These are phyloP conservation scores for Syngnathus typhle DNA, from an alignment of 2,113 vertebrate species.

Conservation along the genomic window DNA sequence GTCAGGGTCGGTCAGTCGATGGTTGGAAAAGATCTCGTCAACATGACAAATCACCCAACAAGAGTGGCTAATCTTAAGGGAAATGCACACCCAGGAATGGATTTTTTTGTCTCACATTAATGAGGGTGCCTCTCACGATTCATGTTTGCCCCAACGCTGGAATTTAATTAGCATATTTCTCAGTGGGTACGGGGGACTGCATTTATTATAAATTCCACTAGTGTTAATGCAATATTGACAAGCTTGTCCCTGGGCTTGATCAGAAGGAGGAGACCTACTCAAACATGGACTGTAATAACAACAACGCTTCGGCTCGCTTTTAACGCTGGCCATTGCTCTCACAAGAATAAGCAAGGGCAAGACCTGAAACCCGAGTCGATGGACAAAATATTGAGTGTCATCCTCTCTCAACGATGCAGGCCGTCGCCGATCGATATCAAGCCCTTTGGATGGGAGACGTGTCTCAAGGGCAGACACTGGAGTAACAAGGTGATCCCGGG, in stretches of 20 bases:
- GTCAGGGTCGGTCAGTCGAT: conserved; percentile 22
- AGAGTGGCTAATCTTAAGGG: conserved; percentile 45
- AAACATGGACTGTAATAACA: background rate
- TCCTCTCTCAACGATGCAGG: background rate
- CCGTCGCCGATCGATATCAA: conserved; percentile 24
- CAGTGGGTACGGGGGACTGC: conserved; percentile 2
- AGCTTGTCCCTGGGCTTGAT: conserved; percentile 27
- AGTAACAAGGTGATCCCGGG: conserved; percentile 6
- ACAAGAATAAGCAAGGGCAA: conserved; percentile 30
- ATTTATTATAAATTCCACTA: conserved; percentile 46
- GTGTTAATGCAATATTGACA: conserved; percentile 38
- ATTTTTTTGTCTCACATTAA: conserved; percentile 62
- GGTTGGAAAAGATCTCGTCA: conserved; percentile 28
- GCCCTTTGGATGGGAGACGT: conserved; percentile 17
- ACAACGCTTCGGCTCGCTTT: conserved; percentile 1
- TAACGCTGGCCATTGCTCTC: conserved; percentile 38
- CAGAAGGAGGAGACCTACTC: conserved; percentile 21
- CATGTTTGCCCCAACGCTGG: conserved; percentile 46
- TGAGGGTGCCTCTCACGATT: conserved; percentile 63
- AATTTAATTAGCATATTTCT: conserved; percentile 55
- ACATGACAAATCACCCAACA: conserved; percentile 37
- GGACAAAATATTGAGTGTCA: conserved; percentile 17
- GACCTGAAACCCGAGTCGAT: background rate
- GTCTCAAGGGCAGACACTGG: conserved; percentile 17
- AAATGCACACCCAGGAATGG: conserved; percentile 43